phyloP scores from a whole-genome alignment of 2,797 vertebrate genomes.

The Phylloscopus collybita region DNA sequence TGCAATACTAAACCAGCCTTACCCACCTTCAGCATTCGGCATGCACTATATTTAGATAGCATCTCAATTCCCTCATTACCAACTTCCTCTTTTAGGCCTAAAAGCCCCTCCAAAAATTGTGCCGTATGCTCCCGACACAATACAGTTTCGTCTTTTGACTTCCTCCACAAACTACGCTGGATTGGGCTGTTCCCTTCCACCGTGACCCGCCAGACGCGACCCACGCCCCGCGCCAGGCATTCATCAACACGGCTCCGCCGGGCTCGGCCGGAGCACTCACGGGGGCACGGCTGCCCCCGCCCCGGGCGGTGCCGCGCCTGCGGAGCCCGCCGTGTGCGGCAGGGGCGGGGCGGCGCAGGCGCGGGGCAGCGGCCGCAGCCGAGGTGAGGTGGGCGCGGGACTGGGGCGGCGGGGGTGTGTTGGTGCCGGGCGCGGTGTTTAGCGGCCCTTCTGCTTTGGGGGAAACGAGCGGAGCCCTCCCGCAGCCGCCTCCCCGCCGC shows the following conservation, averaged over 20 bases:
- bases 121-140: rapidly evolving
- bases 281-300: no score
- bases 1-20: not conserved
- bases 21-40: rapidly evolving
- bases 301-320: not conserved
- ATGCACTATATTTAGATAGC: rapidly evolving
- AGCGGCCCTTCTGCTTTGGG: rapidly evolving
- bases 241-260: not conserved
- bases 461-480: rapidly evolving
- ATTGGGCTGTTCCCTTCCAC: not conserved
- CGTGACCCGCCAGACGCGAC: no score
- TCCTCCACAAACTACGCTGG: not conserved
- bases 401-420: rapidly evolving
- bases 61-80: not conserved
- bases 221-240: rapidly evolving
- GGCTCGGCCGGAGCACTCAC: no score
- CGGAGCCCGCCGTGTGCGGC: not conserved
- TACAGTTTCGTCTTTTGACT: rapidly evolving
- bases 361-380: not conserved
- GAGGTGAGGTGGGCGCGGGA: not conserved
- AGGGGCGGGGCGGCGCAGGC: not conserved
- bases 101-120: not conserved
- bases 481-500: rapidly evolving
- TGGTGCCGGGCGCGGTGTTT: rapidly evolving
- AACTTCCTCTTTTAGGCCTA: not conserved